Conservation (phyloP, 23 tunicate genomes). For the Corella eumyota region DNA sequence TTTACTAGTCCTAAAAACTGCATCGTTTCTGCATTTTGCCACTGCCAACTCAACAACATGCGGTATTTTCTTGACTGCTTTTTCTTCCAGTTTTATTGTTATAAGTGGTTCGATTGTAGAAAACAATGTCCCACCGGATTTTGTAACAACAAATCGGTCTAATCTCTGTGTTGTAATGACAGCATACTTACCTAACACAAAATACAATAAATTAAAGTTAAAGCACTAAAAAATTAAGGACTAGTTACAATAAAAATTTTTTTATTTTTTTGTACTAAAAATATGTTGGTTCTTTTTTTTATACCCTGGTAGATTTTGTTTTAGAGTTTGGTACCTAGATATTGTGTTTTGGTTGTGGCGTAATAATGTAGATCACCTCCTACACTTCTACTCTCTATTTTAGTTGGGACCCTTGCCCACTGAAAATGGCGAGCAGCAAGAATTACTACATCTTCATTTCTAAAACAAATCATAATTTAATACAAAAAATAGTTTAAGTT, state of each 20-base stretch:
- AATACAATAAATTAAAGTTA: too few species aligned
- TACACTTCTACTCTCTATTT: slow-evolving; percentile 29
- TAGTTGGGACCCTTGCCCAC: slow-evolving; percentile 48
- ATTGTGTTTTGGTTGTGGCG: slow-evolving; percentile 56
- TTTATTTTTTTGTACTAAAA: too few species aligned
- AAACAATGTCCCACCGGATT: slow-evolving; percentile 50
- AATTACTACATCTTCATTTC: slow-evolving; percentile 45
- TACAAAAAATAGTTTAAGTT: too few species aligned
- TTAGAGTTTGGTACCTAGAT: slow-evolving; percentile 60
- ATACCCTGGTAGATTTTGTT: too few species aligned
- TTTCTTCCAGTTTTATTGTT: slow-evolving; percentile 22
- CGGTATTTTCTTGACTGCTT: slow-evolving; percentile 10
- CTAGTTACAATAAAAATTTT: too few species aligned
- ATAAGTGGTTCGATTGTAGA: slow-evolving; percentile 46
- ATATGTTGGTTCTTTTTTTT: too few species aligned
- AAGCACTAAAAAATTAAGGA: too few species aligned
- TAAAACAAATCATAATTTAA: too few species aligned
- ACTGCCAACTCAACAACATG: slow-evolving; percentile 53
- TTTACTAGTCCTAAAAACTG: slow-evolving; percentile 21
- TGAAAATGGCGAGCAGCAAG: slow-evolving; percentile 45
- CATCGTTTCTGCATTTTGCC: slow-evolving; percentile 21
- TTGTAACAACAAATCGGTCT: slow-evolving; percentile 66
- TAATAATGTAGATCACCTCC: slow-evolving; percentile 53
- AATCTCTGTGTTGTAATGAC: slow-evolving; percentile 50
- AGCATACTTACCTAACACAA: slow-evolving; percentile 51